Evolutionary conservation across 2,797 vertebrate species (phyloP).

Genomic region (Melanotaenia boesemani): DNA sequence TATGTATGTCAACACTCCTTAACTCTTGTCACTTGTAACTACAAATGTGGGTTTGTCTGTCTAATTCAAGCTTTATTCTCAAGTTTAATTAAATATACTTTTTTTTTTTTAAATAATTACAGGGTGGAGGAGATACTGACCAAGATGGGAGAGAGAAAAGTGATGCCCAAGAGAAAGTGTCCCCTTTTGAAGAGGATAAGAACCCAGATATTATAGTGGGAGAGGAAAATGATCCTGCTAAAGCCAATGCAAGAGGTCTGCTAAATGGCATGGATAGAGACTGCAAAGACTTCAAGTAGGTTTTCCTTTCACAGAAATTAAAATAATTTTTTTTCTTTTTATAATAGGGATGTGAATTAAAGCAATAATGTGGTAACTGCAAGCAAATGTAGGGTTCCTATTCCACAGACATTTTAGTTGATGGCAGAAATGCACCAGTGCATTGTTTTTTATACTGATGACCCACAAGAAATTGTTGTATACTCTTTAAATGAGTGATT

Average conservation of each 20-base stretch:
- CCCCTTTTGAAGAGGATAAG: slow-evolving; percentile 96
- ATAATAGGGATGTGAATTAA: background rate
- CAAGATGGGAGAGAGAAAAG: slow-evolving; percentile 93
- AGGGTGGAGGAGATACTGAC: slow-evolving; percentile 94
- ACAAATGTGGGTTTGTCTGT: background rate
- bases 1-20: slow-evolving; percentile 87
- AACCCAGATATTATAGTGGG: slow-evolving; percentile 93
- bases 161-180: slow-evolving; percentile 93
- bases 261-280: slow-evolving; percentile 98
- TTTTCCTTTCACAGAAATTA: slow-evolving; percentile 2
- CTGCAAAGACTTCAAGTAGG: slow-evolving; percentile 99
- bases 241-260: slow-evolving; percentile 94
- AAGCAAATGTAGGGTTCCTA: background rate
- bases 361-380: no score
- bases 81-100: background rate
- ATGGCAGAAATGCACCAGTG: background rate
- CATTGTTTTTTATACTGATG: background rate
- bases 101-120: slow-evolving; percentile 16
- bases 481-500: background rate
- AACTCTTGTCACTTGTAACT: no score
- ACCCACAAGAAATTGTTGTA: background rate
- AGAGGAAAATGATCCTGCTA: slow-evolving; percentile 90
- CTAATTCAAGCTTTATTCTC: background rate
- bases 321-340: background rate
- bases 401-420: background rate